A percentile compares a stretch with the other conserved stretches of the same genome.
phyloP scores from a whole-genome alignment of 2,888 invertebrate genomes.

The Lasiommata megera region DNA sequence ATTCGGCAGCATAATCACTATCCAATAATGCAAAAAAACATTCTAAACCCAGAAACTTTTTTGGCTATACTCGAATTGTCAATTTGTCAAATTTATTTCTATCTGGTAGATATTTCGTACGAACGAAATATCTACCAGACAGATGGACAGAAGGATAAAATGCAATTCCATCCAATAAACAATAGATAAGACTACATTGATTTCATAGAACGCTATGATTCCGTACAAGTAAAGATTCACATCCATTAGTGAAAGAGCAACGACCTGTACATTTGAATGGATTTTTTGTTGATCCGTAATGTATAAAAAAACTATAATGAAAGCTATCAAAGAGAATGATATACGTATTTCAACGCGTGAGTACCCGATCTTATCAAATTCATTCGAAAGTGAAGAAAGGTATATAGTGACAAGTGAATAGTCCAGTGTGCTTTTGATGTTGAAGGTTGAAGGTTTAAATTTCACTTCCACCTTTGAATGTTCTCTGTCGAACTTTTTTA shows the following conservation, averaged over 20 bases:
- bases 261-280: slow-evolving; percentile 12
- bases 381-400: slow-evolving; percentile 8
- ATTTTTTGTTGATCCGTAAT: slow-evolving; percentile 9
- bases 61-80: too few species aligned
- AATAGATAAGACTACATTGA: neutral
- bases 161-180: neutral
- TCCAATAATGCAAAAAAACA: too few species aligned
- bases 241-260: slow-evolving; percentile 13
- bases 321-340: slow-evolving; percentile 17
- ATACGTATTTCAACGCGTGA: slow-evolving; percentile 3
- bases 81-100: too few species aligned
- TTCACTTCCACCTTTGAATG: too few species aligned
- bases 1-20: too few species aligned
- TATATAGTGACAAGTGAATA: neutral
- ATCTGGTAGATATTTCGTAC: too few species aligned
- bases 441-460: neutral
- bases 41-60: too few species aligned
- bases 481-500: too few species aligned
- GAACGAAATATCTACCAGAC: too few species aligned
- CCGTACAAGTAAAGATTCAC: slow-evolving; percentile 18
- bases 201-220: slow-evolving; percentile 2
- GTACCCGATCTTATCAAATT: slow-evolving; percentile 12
- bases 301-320: slow-evolving; percentile 9
- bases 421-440: neutral
- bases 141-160: too few species aligned